Evolutionary conservation across 2,113 vertebrate species (phyloP), one percentile per base, ranked within the genome.

Genomic region (Rostratula benghalensis): DNA sequence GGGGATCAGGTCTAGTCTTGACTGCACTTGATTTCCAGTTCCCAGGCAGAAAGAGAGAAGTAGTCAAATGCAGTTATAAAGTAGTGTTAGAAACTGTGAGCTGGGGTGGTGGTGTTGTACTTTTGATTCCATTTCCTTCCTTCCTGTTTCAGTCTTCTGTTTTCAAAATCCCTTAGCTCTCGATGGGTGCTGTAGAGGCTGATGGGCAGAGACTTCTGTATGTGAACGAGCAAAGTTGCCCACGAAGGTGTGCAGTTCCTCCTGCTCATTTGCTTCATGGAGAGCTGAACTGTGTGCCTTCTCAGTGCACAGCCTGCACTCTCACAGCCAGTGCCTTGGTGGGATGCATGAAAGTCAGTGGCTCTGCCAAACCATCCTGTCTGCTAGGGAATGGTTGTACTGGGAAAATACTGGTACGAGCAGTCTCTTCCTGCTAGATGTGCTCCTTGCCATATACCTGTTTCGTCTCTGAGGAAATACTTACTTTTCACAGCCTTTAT

Each of bases 261-360:
- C 15, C 39, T 5, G 1, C 43, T 63, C 1, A 0, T 65, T 67
- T 81, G 15, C 54, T 53, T 31, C 41, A 13, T 11, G 2, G 15
- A 39, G 61, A 45, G 21, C 6, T 81, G 35, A 56, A 13, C 33
- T 68, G 7, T 46, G n/a, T 0, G 0, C n/a, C 37, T 60, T 75
- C 50, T 63, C 14, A 10, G 0, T 4, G 70, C 39, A 6, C 35
- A 30, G 25, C 23, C 48, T 14, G 59, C 31, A 15, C 53, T 82
- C 13, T 30, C 48, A 8, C 1, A 51, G 43, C 64, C 31, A 7
- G 23, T 31, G 35, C 37, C 33, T 15, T 19, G 57, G 56, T 74
- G 81, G 59, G 73, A 23, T 13, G 23, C 39, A 9, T 5, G 43
- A 6, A 61, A 64, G 16, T 37, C 24, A 13, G 57, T 1, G 1